Percentiles rank a stretch among this genome's conserved stretches.
Evolutionary conservation across 2,797 vertebrate genomes (phyloP).

Genomic region (Oceanodroma leucorhoa): DNA sequence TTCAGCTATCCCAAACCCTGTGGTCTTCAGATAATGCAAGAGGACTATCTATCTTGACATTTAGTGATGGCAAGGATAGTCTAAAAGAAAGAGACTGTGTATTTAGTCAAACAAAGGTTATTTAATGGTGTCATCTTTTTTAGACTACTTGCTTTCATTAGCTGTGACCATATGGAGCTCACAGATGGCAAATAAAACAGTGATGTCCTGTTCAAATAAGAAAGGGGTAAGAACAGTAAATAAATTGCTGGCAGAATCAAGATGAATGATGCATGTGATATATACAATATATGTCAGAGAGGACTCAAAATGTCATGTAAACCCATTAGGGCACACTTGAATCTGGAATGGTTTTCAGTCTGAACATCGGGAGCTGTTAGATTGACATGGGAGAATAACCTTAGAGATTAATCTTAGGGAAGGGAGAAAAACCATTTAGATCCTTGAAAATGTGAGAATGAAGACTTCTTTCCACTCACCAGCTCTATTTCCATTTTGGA

Average conservation of each 20-base stretch:
- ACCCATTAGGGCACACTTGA: not conserved
- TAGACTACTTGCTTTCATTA: slow-evolving; percentile 70
- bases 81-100: slow-evolving; percentile 23
- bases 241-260: slow-evolving; percentile 49
- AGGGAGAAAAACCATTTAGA: not conserved
- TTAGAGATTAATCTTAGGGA: not conserved
- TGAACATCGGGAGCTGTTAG: not conserved
- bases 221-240: slow-evolving; percentile 56
- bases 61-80: not conserved
- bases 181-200: slow-evolving; percentile 77
- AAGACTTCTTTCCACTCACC: not conserved
- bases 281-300: not conserved
- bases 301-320: not conserved
- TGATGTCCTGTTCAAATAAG: slow-evolving; percentile 62
- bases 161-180: slow-evolving; percentile 74
- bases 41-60: slow-evolving; percentile 7
- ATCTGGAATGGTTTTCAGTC: not conserved
- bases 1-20: not conserved
- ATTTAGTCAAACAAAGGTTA: slow-evolving; percentile 56
- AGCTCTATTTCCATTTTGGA: not conserved
- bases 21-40: not conserved
- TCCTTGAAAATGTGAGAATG: not conserved
- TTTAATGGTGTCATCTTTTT: slow-evolving; percentile 68
- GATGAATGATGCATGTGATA: slow-evolving; percentile 35
- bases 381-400: not conserved